Evolutionary conservation across 2,888 invertebrate species (phyloP).

Genomic region (Sphaerophoria taeniata): DNA sequence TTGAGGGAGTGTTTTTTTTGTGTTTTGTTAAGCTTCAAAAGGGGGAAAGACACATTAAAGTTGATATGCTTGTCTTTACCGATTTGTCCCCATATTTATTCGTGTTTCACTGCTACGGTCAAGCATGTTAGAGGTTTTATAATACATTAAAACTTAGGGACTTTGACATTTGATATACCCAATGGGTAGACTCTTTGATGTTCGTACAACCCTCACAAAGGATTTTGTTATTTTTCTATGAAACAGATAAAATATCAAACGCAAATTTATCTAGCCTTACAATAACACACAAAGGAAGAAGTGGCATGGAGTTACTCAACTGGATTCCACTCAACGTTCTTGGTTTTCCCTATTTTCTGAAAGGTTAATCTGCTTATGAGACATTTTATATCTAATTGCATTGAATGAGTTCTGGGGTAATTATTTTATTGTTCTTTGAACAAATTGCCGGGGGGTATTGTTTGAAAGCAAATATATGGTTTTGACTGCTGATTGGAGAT

Average conservation of each 20-base stretch:
- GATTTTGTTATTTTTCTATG: slow-evolving; percentile 7
- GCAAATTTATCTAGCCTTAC: slow-evolving; percentile 2
- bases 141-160: neutral
- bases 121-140: slow-evolving; percentile 4
- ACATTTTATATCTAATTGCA: neutral
- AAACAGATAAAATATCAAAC: neutral
- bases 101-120: slow-evolving; percentile 25
- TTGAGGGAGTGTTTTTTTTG: neutral
- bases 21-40: slow-evolving; percentile 15
- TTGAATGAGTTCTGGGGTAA: neutral
- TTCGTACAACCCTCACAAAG: slow-evolving; percentile 28
- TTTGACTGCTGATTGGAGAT: neutral
- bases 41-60: slow-evolving; percentile 4
- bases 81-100: neutral
- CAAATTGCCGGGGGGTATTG: neutral
- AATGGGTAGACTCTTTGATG: slow-evolving; percentile 32
- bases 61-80: slow-evolving; percentile 35
- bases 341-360: neutral
- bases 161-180: slow-evolving; percentile 21
- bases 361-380: slow-evolving; percentile 21
- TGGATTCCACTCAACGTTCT: slow-evolving; percentile 4
- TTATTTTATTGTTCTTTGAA: neutral
- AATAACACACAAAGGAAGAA: neutral
- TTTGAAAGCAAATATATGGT: neutral
- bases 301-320: neutral